Conservation (phyloP, 2,888 invertebrate genomes). For the Acronicta aceris region DNA sequence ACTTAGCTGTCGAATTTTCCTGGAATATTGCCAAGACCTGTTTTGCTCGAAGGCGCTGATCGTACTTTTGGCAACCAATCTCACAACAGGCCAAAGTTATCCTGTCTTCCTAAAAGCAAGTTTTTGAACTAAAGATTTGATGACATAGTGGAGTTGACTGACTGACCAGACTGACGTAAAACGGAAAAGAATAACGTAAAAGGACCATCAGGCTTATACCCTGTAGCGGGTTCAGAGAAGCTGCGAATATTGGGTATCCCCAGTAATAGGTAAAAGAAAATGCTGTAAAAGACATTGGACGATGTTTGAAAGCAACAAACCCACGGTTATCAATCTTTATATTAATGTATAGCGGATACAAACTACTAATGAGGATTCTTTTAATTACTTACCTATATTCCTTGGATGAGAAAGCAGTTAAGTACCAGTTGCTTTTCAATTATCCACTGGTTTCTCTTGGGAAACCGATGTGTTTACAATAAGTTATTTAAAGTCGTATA, state of each 20-base stretch:
- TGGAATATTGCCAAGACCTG: constrained; percentile 33
- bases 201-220: background rate
- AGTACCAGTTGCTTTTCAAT: constrained; percentile 20
- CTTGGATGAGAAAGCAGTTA: too few relatives aligned
- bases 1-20: constrained; percentile 22
- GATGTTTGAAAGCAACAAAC: too few relatives aligned
- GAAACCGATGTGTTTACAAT: background rate
- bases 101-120: constrained; percentile 7
- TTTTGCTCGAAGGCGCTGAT: constrained; percentile 28
- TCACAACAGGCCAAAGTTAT: constrained; percentile 14
- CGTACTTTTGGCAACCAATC: constrained; percentile 31
- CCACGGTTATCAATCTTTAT: too few relatives aligned
- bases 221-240: background rate
- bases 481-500: too few relatives aligned
- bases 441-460: constrained; percentile 15
- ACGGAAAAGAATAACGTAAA: too few relatives aligned
- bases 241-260: too few relatives aligned
- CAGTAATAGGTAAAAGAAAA: background rate
- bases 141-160: background rate
- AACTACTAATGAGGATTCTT: constrained; percentile 19
- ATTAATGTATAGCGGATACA: too few relatives aligned
- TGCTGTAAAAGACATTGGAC: background rate
- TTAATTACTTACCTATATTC: too few relatives aligned
- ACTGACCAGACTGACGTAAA: too few relatives aligned
- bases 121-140: constrained; percentile 7